phyloP scores from a whole-genome alignment of 2,888 invertebrate genomes.

The Barypeithes pellucidus region DNA sequence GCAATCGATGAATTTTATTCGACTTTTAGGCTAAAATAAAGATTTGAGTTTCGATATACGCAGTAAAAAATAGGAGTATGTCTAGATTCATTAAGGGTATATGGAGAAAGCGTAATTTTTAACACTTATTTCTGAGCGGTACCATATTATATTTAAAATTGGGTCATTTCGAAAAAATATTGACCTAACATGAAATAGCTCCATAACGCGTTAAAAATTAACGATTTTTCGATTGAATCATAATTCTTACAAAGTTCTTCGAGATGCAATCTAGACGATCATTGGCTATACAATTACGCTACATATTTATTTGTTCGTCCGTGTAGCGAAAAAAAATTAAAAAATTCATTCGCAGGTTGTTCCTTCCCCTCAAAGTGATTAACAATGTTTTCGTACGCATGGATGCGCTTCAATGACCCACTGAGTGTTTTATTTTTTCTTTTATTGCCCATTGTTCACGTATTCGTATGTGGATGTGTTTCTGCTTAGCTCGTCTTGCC shows the following conservation, averaged over 20 bases:
- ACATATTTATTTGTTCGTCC: constrained; percentile 51
- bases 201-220: too few relatives aligned
- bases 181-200: too few relatives aligned
- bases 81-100: too few relatives aligned
- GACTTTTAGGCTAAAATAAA: too few relatives aligned
- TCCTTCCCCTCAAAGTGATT: constrained; percentile 61
- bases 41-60: too few relatives aligned
- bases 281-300: constrained; percentile 43
- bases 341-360: constrained; percentile 57
- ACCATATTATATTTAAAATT: too few relatives aligned
- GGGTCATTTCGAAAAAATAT: too few relatives aligned
- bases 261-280: constrained; percentile 40
- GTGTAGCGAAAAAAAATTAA: constrained; percentile 47
- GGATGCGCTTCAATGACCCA: constrained; percentile 59
- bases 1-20: too few relatives aligned
- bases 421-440: constrained; percentile 61
- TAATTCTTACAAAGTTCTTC: constrained; percentile 1
- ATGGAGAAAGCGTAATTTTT: too few relatives aligned
- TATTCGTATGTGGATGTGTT: constrained; percentile 43
- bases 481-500: constrained; percentile 31
- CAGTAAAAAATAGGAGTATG: too few relatives aligned
- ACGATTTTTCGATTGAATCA: constrained; percentile 14
- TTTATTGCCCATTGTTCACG: constrained; percentile 60
- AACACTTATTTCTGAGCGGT: too few relatives aligned
- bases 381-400: constrained; percentile 61